Percentiles rank a stretch among this genome's conserved stretches.
Conservation (phyloP, 1,140 invertebrate species). For the Lepeophtheirus salmonis region DNA sequence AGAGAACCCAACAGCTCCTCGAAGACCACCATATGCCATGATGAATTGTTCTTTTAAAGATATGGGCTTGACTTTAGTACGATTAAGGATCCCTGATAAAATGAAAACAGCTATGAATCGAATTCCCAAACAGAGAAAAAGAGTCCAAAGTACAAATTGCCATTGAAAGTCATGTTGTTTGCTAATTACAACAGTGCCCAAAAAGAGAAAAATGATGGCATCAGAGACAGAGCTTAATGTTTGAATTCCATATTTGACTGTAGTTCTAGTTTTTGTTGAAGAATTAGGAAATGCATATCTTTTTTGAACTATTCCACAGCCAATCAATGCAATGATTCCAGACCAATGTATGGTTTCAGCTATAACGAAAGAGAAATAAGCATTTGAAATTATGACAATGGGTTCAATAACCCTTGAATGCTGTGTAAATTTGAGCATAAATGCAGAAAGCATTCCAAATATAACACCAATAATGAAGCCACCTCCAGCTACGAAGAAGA, state of each 20-base stretch:
- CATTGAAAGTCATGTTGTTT: conserved; percentile 36
- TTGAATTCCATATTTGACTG: conserved; percentile 43
- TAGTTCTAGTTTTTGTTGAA: conserved; percentile 35
- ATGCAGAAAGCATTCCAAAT: background rate
- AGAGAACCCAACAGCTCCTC: conserved; percentile 45
- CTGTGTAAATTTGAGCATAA: conserved; percentile 1
- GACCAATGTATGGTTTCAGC: conserved; percentile 42
- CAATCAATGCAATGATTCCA: conserved; percentile 32
- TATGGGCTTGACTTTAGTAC: conserved; percentile 30
- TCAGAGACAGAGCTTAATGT: conserved; percentile 35
- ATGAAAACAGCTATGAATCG: conserved; percentile 35
- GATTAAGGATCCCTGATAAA: conserved; percentile 35
- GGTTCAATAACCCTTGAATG: conserved; percentile 32
- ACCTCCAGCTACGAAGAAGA: conserved; percentile 38
- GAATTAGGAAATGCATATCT: conserved; percentile 8
- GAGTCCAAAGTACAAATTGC: conserved; percentile 35
- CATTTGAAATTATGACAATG: conserved; percentile 36
- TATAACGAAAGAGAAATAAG: conserved; percentile 39
- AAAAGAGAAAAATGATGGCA: conserved; percentile 43
- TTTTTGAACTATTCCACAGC: conserved; percentile 13
- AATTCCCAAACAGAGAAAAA: conserved; percentile 36
- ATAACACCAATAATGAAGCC: conserved; percentile 35
- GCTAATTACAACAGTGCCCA: conserved; percentile 27
- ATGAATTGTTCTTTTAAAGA: conserved; percentile 41
- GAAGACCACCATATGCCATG: conserved; percentile 44